Conservation (phyloP, 2,113 vertebrate genomes). For the Chaenocephalus aceratus region DNA sequence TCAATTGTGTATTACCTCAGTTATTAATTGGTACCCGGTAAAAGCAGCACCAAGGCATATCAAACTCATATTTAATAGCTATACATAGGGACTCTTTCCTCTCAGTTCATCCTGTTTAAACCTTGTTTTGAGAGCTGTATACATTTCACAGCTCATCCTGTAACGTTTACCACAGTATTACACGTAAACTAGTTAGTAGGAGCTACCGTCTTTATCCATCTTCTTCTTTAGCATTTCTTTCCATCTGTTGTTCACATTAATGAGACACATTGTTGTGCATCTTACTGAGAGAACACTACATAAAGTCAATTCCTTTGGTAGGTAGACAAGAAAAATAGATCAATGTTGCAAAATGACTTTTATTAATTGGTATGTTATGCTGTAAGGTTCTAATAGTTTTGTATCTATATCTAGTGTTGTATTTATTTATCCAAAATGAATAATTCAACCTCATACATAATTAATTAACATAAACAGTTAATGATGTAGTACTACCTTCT, state of each 20-base stretch:
- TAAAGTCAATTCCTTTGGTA: not conserved
- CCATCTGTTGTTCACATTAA: not conserved
- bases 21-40: not conserved
- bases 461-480: not conserved
- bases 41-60: not conserved
- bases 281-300: not conserved
- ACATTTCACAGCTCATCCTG: not conserved
- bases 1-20: not conserved
- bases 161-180: not conserved
- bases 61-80: not conserved
- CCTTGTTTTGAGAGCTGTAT: not conserved
- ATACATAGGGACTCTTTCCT: not conserved
- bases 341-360: not conserved
- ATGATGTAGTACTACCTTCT: conserved; percentile 31
- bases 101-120: not conserved
- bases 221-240: not conserved
- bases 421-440: not conserved
- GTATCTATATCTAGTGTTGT: not conserved
- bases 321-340: not conserved
- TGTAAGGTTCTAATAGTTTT: not conserved
- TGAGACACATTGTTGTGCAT: not conserved
- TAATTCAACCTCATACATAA: not conserved
- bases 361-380: not conserved
- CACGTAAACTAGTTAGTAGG: not conserved
- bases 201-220: not conserved